Evolutionary conservation across 2,113 vertebrate genomes (phyloP), one percentile per base, ranked within the genome.

Genomic region (Paratilapia polleni): DNA sequence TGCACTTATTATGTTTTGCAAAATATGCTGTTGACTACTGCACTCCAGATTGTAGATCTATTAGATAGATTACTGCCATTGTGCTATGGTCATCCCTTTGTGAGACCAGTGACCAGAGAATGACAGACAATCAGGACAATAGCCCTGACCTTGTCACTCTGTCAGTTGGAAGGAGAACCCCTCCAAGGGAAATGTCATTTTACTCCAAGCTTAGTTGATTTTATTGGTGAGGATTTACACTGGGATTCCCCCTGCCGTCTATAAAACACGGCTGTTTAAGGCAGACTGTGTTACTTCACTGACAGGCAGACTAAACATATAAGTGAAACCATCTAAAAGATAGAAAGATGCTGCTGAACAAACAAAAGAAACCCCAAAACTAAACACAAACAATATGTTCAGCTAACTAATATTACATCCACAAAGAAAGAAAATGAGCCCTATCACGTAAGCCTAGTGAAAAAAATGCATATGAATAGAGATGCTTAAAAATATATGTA

Each of bases 21-120:
- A 77, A 84, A 80, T 70, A 75, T 14, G 28, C 43, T 73, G 26
- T 66, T 56, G 26, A 78, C 66, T 54, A 43, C 15, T 78, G 68
- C 62, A 78, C 63, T 54, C 20, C 81, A 83, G 80, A 85, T 77
- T 86, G 78, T 31, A 49, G 38, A 68, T 26, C 84, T 77, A 88
- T 90, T 89, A 91, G 91, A 78, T 82, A 86, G 87, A 90, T 94
- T 89, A 92, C 89, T 62, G 81, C 88, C 77, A 85, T 90, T 91
- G 91, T 92, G 77, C 19, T 20, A 34, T 28, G 80, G 62, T 56
- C 62, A 74, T 83, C 89, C 68, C 87, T 85, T 85, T 89, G 83
- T 81, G 66, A 87, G 80, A 76, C 79, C 86, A 80, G 62, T 88
- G 89, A 87, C 82, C 86, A 88, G 79, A 77, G 79, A 75, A 68